A percentile compares a stretch with the other conserved stretches of the same genome.
phyloP scores from a whole-genome alignment of 1,140 invertebrate species.

The Hypsibius dujardini region DNA sequence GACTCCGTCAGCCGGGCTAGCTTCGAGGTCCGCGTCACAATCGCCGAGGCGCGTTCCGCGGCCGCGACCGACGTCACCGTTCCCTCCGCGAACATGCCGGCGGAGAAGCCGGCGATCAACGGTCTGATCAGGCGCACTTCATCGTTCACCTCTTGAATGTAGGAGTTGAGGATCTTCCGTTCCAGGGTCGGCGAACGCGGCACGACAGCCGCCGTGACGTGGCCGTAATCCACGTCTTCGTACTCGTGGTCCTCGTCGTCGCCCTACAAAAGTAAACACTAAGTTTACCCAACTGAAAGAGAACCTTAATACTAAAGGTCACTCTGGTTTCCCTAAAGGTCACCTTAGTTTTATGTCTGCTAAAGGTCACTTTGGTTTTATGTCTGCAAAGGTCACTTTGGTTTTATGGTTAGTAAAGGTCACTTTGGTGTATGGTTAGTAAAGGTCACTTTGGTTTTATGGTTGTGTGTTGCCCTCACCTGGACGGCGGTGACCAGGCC shows the following conservation, averaged over 20 bases:
- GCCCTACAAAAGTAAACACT: no score
- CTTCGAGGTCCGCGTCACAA: not conserved
- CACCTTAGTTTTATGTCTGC: no score
- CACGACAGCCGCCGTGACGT: not conserved
- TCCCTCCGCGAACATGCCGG: not conserved
- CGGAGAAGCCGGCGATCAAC: not conserved
- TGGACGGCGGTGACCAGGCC: not conserved
- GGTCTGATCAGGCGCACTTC: not conserved
- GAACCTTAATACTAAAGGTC: no score
- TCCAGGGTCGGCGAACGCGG: constrained; percentile 7
- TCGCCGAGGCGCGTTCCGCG: not conserved
- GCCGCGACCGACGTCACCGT: not conserved
- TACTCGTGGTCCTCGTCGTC: not conserved
- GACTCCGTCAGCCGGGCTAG: constrained; percentile 2
- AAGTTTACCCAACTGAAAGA: not conserved
- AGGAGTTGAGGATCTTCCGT: constrained; percentile 4
- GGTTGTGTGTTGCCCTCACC: no score
- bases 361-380: no score
- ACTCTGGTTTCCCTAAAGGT: no score
- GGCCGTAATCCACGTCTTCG: constrained; percentile 15
- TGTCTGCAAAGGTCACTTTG: no score
- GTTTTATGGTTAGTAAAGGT: no score
- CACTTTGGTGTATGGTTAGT: no score
- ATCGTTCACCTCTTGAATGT: constrained; percentile 7
- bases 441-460: no score